Evolutionary conservation across 2,888 invertebrate genomes (phyloP).

Genomic region (Chelonus formosanus): DNA sequence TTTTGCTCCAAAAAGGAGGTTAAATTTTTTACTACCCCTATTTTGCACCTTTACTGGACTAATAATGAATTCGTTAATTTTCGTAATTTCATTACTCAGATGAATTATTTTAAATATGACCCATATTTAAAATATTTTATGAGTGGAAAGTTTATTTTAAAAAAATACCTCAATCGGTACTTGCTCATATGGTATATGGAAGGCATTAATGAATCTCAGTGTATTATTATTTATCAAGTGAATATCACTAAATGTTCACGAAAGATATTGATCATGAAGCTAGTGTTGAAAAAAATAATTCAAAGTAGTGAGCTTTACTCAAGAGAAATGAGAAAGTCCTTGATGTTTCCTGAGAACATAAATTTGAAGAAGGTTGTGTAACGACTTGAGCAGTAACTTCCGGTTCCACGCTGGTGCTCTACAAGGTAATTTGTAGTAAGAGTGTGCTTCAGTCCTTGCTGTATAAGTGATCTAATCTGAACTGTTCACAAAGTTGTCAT

Average conservation of each 20-base stretch:
- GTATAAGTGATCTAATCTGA: conserved; percentile 53
- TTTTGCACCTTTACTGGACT: too few relatives aligned
- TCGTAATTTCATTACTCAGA: too few relatives aligned
- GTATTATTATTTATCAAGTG: neutral
- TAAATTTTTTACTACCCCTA: too few relatives aligned
- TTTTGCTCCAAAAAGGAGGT: too few relatives aligned
- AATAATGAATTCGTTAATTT: too few relatives aligned
- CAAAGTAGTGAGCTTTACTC: conserved; percentile 7
- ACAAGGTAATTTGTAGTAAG: conserved; percentile 41
- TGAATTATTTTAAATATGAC: too few relatives aligned
- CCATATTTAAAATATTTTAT: too few relatives aligned
- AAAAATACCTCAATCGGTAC: too few relatives aligned
- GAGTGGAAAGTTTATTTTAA: too few relatives aligned
- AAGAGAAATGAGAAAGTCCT: conserved; percentile 19
- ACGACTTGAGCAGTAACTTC: conserved; percentile 48
- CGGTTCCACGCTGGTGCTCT: conserved; percentile 44
- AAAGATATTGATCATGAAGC: too few relatives aligned
- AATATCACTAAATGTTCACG: neutral
- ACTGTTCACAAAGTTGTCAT: conserved; percentile 57
- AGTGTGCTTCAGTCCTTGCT: conserved; percentile 42
- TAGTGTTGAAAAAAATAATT: too few relatives aligned
- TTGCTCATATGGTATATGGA: too few relatives aligned
- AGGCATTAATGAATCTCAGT: neutral
- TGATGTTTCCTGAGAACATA: conserved; percentile 17
- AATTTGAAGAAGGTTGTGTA: conserved; percentile 23